Percentiles rank a stretch among this genome's conserved stretches.
Evolutionary conservation across 2,113 vertebrate genomes (phyloP).

Genomic region (Pithys albifrons): DNA sequence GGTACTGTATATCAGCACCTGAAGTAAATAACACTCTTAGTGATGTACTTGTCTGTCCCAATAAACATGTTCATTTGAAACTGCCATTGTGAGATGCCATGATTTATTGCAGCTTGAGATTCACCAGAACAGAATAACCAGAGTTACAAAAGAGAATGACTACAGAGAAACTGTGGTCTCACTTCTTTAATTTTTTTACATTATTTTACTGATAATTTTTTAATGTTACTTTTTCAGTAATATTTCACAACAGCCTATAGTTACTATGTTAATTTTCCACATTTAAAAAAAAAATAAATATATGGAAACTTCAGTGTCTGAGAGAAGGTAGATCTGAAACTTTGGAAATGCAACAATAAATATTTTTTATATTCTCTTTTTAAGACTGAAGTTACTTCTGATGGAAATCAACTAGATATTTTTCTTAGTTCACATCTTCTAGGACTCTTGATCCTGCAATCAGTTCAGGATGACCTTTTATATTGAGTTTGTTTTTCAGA

Average conservation of each 20-base stretch:
- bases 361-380: not conserved
- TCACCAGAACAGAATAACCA: conserved; percentile 12
- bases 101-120: conserved; percentile 70
- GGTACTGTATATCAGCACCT: conserved; percentile 62
- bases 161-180: not conserved
- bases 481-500: not conserved
- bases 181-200: not conserved
- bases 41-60: conserved; percentile 74
- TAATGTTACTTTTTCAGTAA: not conserved
- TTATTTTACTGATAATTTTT: not conserved
- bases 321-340: not conserved
- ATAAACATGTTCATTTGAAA: conserved; percentile 73
- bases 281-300: not conserved
- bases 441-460: not conserved
- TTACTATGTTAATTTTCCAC: not conserved
- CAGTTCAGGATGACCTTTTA: not conserved
- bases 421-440: not conserved
- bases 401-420: not conserved
- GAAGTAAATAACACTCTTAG: conserved; percentile 70
- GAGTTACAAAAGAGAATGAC: not conserved
- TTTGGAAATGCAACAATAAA: not conserved
- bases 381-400: not conserved
- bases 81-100: conserved; percentile 66
- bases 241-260: not conserved
- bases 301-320: not conserved